Percentiles rank a stretch among this genome's conserved stretches.
Evolutionary conservation across 2,888 invertebrate species (phyloP).

Genomic region (Tetragonula carbonaria): DNA sequence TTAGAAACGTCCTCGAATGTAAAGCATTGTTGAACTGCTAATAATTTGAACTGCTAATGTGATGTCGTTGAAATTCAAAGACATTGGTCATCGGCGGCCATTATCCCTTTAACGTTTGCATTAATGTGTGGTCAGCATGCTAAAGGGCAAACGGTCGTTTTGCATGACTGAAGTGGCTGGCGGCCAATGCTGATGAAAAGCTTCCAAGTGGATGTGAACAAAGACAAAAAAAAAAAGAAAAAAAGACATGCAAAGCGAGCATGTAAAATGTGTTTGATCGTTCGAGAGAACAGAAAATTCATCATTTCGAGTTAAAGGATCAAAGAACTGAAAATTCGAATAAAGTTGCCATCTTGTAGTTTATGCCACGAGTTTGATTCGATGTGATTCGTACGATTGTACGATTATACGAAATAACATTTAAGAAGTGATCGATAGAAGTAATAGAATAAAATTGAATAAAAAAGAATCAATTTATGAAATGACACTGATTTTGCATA

Average conservation of each 20-base stretch:
- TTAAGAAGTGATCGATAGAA: background rate
- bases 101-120: slow-evolving; percentile 44
- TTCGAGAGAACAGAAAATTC: background rate
- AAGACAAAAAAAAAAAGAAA: background rate
- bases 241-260: background rate
- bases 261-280: background rate
- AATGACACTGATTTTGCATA: background rate
- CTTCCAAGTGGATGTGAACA: slow-evolving; percentile 11
- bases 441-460: background rate
- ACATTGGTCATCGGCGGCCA: background rate
- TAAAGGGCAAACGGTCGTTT: slow-evolving; percentile 24
- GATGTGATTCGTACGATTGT: background rate
- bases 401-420: background rate
- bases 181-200: slow-evolving; percentile 11
- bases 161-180: slow-evolving; percentile 10
- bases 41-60: slow-evolving; percentile 20
- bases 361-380: background rate
- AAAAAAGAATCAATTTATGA: background rate
- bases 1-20: slow-evolving; percentile 8
- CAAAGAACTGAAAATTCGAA: background rate
- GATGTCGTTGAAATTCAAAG: slow-evolving; percentile 38
- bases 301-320: background rate
- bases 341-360: background rate
- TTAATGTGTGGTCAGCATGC: slow-evolving; percentile 27
- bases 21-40: slow-evolving; percentile 20